These are phyloP conservation scores for Rachycentron canadum DNA, from an alignment of 2,797 vertebrate species.

Conservation along the genomic window DNA sequence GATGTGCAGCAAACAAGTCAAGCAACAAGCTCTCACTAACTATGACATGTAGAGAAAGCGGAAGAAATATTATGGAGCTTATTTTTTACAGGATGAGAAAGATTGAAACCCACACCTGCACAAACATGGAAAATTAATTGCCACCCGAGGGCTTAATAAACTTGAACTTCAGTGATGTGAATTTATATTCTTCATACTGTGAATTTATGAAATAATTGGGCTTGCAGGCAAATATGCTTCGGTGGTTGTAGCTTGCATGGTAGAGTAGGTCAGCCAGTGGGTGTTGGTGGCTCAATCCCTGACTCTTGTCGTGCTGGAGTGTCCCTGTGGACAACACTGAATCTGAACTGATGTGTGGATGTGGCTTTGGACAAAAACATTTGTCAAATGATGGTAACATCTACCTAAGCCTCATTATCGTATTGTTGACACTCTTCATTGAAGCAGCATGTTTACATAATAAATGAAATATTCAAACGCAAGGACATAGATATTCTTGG, in stretches of 20 bases:
- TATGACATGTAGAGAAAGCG: constrained; percentile 13
- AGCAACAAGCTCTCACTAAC: constrained; percentile 8
- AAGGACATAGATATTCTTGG: background rate
- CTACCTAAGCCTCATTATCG: background rate
- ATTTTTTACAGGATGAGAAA: constrained; percentile 30
- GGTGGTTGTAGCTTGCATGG: constrained; percentile 17
- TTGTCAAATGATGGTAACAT: background rate
- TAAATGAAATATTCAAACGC: background rate
- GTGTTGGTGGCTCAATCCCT: constrained; percentile 8
- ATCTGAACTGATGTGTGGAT: background rate
- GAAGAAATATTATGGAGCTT: constrained; percentile 31
- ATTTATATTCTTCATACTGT: constrained; percentile 15
- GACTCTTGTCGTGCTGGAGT: background rate
- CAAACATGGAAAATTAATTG: constrained; percentile 31
- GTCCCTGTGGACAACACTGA: background rate
- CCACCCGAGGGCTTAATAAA: constrained; percentile 21
- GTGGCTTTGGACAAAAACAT: background rate
- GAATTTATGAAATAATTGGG: constrained; percentile 30
- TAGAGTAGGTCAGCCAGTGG: background rate
- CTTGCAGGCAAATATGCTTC: background rate
- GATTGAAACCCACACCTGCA: constrained; percentile 20
- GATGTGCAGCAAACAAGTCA: constrained; percentile 59
- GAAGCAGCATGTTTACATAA: background rate
- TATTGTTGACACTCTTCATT: background rate
- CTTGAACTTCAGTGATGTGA: constrained; percentile 12